Evolutionary conservation across 2,113 vertebrate species (phyloP), one percentile per base, ranked within the genome.

Genomic region (Merops nubicus): DNA sequence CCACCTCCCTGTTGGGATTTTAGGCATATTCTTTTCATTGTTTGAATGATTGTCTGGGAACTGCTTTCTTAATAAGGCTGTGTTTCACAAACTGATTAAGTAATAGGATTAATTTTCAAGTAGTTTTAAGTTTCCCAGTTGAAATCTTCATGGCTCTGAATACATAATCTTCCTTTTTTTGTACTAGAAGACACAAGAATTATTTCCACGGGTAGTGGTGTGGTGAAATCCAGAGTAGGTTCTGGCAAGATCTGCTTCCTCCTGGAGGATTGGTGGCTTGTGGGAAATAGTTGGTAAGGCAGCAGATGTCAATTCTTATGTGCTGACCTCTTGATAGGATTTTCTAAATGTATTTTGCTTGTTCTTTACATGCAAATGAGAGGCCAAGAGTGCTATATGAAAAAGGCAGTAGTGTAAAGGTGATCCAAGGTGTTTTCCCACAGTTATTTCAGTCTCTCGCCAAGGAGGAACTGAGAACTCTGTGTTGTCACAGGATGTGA

Each of bases 1-100:
- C 97, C 96, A 47, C 82, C 87, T 97, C 96, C 67, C 96, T 98
- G 87, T 97, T 97, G 85, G 95, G 94, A 78, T 95, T 93, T 70
- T 69, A 60, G 42, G 13, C 60, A 59, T 97, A 43, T 81, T 74
- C 48, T 93, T 88, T 79, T 74, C 21, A 48, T 78, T 88, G 42
- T 92, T 86, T 51, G n/a, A 83, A 81, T 0, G 0, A 36, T 89
- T 85, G 43, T 48, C 48, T 73, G 65, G 81, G 60, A 93, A 86
- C 60, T 88, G 51, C 68, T 88, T 90, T 73, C 42, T 95, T 93
- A 94, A 34, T 68, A 76, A 89, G 51, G 11, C 85, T 75, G 25
- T 76, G 68, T 89, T 93, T 94, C 76, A 74, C 26, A 15, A 78
- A 87, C 42, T 70, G 56, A 17, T 26, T 75, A 87, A 88, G 19